Percentiles rank a stretch among this genome's conserved stretches.
Evolutionary conservation across 2,797 vertebrate genomes (phyloP).

Genomic region (Rhinichthys osculus): DNA sequence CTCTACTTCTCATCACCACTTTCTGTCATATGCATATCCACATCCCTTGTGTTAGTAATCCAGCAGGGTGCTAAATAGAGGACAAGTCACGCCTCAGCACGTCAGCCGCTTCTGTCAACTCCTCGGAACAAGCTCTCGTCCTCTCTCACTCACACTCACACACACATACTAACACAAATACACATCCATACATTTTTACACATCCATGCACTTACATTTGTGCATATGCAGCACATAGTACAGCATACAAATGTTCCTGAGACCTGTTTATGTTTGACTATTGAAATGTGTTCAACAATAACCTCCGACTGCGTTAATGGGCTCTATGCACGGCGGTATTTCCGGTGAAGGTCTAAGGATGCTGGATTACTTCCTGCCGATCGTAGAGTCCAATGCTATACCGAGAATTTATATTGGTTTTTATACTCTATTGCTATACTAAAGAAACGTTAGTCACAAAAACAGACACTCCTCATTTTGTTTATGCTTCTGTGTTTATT

Average conservation of each 20-base stretch:
- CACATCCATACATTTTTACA: conserved; percentile 33
- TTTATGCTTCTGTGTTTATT: too few relatives aligned
- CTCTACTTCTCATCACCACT: conserved; percentile 61
- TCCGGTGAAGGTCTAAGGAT: too few relatives aligned
- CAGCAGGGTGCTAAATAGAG: conserved; percentile 65
- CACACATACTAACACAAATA: conserved; percentile 3
- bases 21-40: conserved; percentile 62
- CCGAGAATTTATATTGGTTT: too few relatives aligned
- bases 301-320: not conserved
- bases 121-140: conserved; percentile 32
- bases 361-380: too few relatives aligned
- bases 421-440: too few relatives aligned
- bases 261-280: conserved; percentile 21
- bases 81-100: conserved; percentile 62
- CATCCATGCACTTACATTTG: conserved; percentile 30
- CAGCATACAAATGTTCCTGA: conserved; percentile 31
- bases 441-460: too few relatives aligned
- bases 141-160: not conserved
- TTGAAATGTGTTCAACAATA: conserved; percentile 20
- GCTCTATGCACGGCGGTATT: too few relatives aligned
- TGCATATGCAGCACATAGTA: conserved; percentile 29
- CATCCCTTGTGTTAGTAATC: conserved; percentile 65
- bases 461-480: too few relatives aligned
- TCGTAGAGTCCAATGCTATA: too few relatives aligned
- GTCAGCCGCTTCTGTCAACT: conserved; percentile 55